Conservation (phyloP, 2,797 vertebrate genomes). For the Antennarius maculatus region DNA sequence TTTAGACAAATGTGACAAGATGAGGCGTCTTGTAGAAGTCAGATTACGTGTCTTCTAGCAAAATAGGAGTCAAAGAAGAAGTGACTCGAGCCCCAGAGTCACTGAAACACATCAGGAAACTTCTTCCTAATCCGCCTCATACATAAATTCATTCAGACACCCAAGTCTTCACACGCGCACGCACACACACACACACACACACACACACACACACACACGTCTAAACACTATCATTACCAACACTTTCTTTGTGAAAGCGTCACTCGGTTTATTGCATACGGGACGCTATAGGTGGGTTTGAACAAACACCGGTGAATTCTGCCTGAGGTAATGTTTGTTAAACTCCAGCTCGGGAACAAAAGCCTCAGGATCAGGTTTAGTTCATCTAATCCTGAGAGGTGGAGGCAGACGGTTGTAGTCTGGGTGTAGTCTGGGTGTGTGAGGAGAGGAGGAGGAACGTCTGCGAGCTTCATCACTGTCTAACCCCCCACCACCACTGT, state of each 20-base stretch:
- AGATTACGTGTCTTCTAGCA: constrained; percentile 31
- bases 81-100: too few relatives aligned
- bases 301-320: constrained; percentile 66
- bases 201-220: neutral
- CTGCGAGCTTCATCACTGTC: constrained; percentile 65
- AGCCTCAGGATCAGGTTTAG: constrained; percentile 73
- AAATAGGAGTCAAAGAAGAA: too few relatives aligned
- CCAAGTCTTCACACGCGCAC: too few relatives aligned
- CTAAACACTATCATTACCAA: neutral
- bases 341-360: constrained; percentile 71
- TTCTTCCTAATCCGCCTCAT: neutral
- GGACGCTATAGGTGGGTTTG: constrained; percentile 46
- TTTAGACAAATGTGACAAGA: constrained; percentile 30
- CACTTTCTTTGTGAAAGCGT: constrained; percentile 21
- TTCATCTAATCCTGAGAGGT: constrained; percentile 75
- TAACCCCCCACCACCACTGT: constrained; percentile 49
- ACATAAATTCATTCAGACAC: neutral
- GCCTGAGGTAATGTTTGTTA: constrained; percentile 71
- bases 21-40: constrained; percentile 38
- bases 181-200: neutral
- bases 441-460: constrained; percentile 53
- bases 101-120: constrained; percentile 2
- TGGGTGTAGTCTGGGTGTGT: constrained; percentile 57
- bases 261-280: constrained; percentile 32
- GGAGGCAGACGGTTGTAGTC: constrained; percentile 53